phyloP scores from a whole-genome alignment of 2,888 invertebrate genomes.

The Nomada goodeniana region DNA sequence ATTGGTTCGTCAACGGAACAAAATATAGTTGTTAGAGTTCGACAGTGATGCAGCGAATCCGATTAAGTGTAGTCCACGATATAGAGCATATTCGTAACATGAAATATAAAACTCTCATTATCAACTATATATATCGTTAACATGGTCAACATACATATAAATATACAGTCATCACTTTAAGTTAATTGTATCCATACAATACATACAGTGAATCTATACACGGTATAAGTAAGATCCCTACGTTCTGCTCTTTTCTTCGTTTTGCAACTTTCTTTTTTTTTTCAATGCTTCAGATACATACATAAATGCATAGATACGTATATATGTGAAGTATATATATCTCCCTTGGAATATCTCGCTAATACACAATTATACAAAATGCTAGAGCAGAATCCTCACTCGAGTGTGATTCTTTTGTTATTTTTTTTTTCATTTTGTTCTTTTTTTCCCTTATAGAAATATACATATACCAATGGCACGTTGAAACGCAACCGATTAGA shows the following conservation, averaged over 20 bases:
- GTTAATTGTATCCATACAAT: slow-evolving; percentile 67
- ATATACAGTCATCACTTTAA: slow-evolving; percentile 81
- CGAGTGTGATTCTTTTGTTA: slow-evolving; percentile 24
- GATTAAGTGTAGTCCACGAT: slow-evolving; percentile 66
- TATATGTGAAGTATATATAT: slow-evolving; percentile 63
- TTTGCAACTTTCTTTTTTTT: slow-evolving; percentile 8
- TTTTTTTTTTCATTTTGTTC: slow-evolving; percentile 23
- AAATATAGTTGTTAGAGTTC: slow-evolving; percentile 68
- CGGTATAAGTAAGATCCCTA: slow-evolving; percentile 61
- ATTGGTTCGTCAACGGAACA: slow-evolving; percentile 67
- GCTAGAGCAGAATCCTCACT: slow-evolving; percentile 33
- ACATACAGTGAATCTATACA: slow-evolving; percentile 74
- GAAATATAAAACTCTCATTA: slow-evolving; percentile 83
- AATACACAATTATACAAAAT: slow-evolving; percentile 77
- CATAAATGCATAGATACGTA: slow-evolving; percentile 66
- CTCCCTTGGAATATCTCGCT: slow-evolving; percentile 58
- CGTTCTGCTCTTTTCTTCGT: slow-evolving; percentile 21
- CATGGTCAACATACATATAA: slow-evolving; percentile 83
- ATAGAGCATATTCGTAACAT: slow-evolving; percentile 77
- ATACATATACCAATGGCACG: slow-evolving; percentile 44
- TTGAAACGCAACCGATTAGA: slow-evolving; percentile 53
- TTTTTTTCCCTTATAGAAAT: slow-evolving; percentile 39
- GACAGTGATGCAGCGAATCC: slow-evolving; percentile 71
- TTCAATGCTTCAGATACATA: slow-evolving; percentile 68
- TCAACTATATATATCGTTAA: slow-evolving; percentile 79